Evolutionary conservation across 2,888 invertebrate species (phyloP).

Genomic region (Heliothis peltigera): DNA sequence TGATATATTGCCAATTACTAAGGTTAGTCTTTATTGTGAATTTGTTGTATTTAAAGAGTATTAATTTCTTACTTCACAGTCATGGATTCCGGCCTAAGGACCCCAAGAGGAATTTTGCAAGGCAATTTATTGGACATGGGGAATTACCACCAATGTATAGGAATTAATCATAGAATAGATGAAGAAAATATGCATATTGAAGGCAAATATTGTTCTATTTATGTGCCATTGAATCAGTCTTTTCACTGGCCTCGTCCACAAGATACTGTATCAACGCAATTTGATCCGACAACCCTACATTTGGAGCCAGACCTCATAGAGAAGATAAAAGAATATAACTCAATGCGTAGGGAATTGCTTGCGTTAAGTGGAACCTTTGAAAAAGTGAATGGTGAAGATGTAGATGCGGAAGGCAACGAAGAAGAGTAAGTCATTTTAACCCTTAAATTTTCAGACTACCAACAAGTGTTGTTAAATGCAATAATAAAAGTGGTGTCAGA

Average conservation of each 20-base stretch:
- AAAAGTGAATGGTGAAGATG: not conserved
- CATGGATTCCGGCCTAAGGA: constrained; percentile 51
- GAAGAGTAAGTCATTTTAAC: too few species aligned
- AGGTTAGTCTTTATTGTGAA: too few species aligned
- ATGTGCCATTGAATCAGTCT: constrained; percentile 41
- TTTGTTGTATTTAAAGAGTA: too few species aligned
- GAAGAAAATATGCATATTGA: constrained; percentile 30
- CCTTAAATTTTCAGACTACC: too few species aligned
- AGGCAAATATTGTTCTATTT: constrained; percentile 56
- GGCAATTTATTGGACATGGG: constrained; percentile 50
- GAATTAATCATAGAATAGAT: constrained; percentile 27
- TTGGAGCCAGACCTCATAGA: constrained; percentile 24
- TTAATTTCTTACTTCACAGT: constrained; percentile 23
- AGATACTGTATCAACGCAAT: constrained; percentile 28
- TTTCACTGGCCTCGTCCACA: constrained; percentile 21
- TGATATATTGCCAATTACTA: too few species aligned
- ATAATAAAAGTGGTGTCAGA: too few species aligned
- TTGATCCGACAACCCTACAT: constrained; percentile 35
- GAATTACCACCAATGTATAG: constrained; percentile 56
- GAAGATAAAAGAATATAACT: constrained; percentile 30
- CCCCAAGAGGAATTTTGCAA: constrained; percentile 50
- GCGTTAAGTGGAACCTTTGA: constrained; percentile 32
- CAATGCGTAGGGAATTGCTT: constrained; percentile 6
- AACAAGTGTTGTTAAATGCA: too few species aligned
- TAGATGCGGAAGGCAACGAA: too few species aligned